A percentile compares a stretch with the other conserved stretches of the same genome.
Evolutionary conservation across 2,888 invertebrate species (phyloP).

Genomic region (Ormyrus nitidulus): DNA sequence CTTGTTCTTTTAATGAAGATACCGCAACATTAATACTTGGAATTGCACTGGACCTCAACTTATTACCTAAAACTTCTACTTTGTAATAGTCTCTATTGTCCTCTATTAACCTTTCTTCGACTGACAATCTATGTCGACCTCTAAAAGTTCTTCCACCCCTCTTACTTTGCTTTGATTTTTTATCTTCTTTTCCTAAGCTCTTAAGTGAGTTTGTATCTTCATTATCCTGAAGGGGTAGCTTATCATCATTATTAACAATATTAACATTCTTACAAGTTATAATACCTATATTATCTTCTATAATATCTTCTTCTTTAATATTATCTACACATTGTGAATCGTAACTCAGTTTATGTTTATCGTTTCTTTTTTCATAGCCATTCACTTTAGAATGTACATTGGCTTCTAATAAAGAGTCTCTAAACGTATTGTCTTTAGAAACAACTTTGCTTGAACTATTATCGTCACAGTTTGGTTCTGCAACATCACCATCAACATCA

Average conservation of each 20-base stretch:
- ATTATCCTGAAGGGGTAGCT: constrained; percentile 50
- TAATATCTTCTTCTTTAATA: constrained; percentile 57
- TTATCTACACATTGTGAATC: constrained; percentile 27
- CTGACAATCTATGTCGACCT: constrained; percentile 74
- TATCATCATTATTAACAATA: constrained; percentile 32
- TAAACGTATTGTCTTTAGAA: constrained; percentile 39
- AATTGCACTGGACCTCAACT: constrained; percentile 79
- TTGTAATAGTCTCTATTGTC: constrained; percentile 82
- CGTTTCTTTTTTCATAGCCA: constrained; percentile 56
- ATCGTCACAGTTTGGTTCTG: constrained; percentile 52
- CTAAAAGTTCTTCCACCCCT: constrained; percentile 61
- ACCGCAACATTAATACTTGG: constrained; percentile 58
- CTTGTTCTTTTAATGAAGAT: constrained; percentile 58
- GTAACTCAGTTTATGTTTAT: constrained; percentile 39
- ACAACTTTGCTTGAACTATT: constrained; percentile 37
- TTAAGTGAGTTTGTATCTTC: constrained; percentile 55
- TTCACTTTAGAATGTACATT: constrained; percentile 47
- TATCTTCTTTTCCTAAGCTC: constrained; percentile 50
- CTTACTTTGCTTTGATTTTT: constrained; percentile 55
- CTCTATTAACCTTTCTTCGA: constrained; percentile 78
- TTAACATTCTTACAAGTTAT: constrained; percentile 3
- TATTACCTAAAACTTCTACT: constrained; percentile 84
- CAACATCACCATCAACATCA: constrained; percentile 31
- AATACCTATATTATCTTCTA: constrained; percentile 67
- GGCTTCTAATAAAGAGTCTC: constrained; percentile 41